Base-by-base conservation (phyloP, 2,797 vertebrate species). In the Falco rusticolus region DNA sequence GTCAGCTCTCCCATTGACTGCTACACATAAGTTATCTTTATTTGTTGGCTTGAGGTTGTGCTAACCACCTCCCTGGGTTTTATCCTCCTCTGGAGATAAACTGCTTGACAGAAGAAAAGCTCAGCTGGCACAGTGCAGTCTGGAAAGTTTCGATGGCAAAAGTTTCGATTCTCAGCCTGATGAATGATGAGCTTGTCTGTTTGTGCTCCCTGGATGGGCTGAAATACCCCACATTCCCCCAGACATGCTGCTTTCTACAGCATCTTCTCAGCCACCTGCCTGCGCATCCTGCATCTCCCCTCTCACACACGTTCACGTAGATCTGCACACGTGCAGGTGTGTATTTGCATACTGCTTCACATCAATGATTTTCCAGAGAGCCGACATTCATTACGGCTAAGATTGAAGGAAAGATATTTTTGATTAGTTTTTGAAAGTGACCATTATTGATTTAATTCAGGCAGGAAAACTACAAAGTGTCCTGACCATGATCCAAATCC, bases 251-350 rank as follows among this genome's bases (percentile, higher is more conserved):
- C 61, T 28, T 34, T 3, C 66, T 47, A 29, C 0, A 0, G 43
- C 18, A 60, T 20, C 57, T 41, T 82, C 83, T 51, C 1, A 0
- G 6, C 47, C 2, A 0, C 9, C 39, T 63, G 77, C 48, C 37
- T 25, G 34, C 0, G 2, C 31, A 53, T 33, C 56, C 80, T 12
- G 21, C 3, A 2, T 8, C 39, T 57, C 5, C 9, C 54, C 34
- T 19, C 81, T 25, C 1, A 0, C 28, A 60, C n/a, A 16, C 0
- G 0, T n/a, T n/a, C 0, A 0, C 1, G 20, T 11, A 72, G 47
- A 34, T 16, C 56, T 57, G 37, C 47, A 50, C 3, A 3, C 1
- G 1, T 26, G 47, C 78, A 54, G 57, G 43, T 7, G 3, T 9
- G 9, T 48, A 45, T 53, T 17, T 51, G 20, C 16, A 25, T 2